phyloP scores from a whole-genome alignment of 2,113 vertebrate genomes.

The Psilopsiagon aurifrons region DNA sequence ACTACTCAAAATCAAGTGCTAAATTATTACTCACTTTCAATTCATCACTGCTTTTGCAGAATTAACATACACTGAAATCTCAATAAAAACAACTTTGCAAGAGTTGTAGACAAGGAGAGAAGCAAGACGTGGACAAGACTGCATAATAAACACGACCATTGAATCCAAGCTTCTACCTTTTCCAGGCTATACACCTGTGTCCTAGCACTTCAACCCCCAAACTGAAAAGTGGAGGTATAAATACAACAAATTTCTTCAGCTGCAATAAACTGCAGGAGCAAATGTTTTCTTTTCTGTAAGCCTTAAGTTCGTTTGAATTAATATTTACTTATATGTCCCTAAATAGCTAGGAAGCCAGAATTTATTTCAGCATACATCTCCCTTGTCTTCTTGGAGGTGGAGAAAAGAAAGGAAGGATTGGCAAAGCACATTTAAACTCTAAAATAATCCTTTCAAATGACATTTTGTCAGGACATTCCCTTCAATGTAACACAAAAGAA shows the following conservation, averaged over 20 bases:
- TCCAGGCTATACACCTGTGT: background rate
- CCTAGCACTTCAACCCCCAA: background rate
- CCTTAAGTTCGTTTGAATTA: background rate
- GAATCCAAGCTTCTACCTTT: background rate
- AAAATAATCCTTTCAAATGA: constrained; percentile 60
- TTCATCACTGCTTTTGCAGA: constrained; percentile 34
- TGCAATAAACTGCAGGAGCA: background rate
- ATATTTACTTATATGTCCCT: background rate
- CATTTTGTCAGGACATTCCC: constrained; percentile 50
- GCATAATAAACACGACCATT: background rate
- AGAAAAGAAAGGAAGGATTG: constrained; percentile 17
- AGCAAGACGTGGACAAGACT: background rate
- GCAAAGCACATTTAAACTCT: background rate
- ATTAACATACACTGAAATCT: background rate
- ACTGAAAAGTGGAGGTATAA: background rate
- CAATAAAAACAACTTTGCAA: background rate
- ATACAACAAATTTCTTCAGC: background rate
- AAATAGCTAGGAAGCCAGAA: background rate
- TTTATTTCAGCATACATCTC: background rate
- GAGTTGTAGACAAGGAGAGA: background rate
- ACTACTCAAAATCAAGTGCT: constrained; percentile 49
- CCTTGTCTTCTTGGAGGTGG: background rate
- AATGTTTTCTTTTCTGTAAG: background rate
- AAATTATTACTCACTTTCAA: constrained; percentile 46
- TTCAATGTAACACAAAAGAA: constrained; percentile 42